These are phyloP conservation scores for Poeciliopsis occidentalis DNA, from an alignment of 2,113 vertebrate species.

Conservation along the genomic window DNA sequence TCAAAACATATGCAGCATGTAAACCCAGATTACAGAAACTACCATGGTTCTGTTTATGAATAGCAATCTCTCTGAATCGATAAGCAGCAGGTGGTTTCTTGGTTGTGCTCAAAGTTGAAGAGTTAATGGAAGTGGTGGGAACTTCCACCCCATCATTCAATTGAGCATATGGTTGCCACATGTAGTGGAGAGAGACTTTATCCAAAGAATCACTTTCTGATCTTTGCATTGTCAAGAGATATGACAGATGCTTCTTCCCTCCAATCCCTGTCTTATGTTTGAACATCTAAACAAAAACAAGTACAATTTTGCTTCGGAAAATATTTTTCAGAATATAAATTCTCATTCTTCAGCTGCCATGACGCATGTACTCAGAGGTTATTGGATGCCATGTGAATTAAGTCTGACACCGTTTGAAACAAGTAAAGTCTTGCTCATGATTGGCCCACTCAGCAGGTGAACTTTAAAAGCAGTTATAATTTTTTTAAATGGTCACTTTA, in stretches of 20 bases:
- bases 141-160: not conserved
- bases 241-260: not conserved
- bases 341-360: too few relatives aligned
- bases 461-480: not conserved
- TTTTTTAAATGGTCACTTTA: conserved; percentile 27
- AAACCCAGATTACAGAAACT: not conserved
- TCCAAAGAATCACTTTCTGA: not conserved
- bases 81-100: not conserved
- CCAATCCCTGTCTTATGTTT: not conserved
- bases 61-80: not conserved
- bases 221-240: not conserved
- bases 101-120: not conserved
- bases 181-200: not conserved
- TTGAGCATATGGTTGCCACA: not conserved
- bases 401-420: not conserved
- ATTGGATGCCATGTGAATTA: not conserved
- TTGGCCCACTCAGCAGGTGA: not conserved
- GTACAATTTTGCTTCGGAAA: not conserved
- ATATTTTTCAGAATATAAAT: not conserved
- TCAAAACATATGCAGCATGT: not conserved
- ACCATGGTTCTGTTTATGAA: not conserved
- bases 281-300: not conserved
- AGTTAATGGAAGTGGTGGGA: not conserved
- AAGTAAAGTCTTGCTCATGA: conserved; percentile 1
- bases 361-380: not conserved